Conservation (phyloP, 2,113 vertebrate genomes). For the Oreochromis spilurus region DNA sequence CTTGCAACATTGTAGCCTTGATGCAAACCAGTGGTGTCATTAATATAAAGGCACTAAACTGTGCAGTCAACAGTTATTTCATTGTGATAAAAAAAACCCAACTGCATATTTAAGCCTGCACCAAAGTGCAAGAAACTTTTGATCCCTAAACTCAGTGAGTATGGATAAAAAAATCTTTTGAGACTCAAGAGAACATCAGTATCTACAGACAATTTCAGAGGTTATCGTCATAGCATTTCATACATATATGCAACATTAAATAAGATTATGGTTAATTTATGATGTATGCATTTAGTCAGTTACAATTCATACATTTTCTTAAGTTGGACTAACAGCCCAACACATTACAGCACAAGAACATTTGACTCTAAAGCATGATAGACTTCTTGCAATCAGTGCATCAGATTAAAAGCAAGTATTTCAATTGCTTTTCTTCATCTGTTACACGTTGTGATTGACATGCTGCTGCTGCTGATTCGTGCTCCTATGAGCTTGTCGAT, state of each 20-base stretch:
- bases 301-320: neutral
- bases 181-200: neutral
- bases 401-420: neutral
- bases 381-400: neutral
- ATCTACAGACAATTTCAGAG: neutral
- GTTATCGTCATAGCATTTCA: neutral
- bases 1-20: neutral
- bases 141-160: neutral
- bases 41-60: neutral
- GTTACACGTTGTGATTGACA: neutral
- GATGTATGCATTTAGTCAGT: neutral
- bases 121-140: neutral
- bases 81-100: neutral
- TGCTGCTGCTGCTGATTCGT: neutral
- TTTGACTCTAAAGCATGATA: neutral
- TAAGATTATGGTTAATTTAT: neutral
- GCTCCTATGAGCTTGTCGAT: neutral
- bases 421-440: neutral
- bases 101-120: neutral
- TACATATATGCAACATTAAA: neutral
- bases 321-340: neutral
- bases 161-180: neutral
- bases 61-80: neutral
- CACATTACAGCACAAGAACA: neutral
- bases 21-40: neutral